These are phyloP conservation scores for Octopus bimaculoides DNA, from an alignment of 1,140 invertebrate genomes.

Conservation along the genomic window DNA sequence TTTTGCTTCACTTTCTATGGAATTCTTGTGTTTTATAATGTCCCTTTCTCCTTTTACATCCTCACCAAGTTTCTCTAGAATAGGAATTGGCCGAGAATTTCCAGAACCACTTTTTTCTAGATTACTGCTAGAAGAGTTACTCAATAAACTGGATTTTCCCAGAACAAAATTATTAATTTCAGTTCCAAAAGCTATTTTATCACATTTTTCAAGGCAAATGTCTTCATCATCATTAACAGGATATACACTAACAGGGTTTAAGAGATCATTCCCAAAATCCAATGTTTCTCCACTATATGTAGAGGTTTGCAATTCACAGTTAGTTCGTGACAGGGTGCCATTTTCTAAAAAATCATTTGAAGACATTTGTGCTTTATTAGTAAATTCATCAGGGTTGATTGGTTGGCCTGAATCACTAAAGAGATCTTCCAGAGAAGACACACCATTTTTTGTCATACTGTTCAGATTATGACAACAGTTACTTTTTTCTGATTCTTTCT, in stretches of 20 bases:
- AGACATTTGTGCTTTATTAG: constrained; percentile 18
- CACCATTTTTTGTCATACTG: constrained; percentile 48
- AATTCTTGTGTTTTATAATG: neutral
- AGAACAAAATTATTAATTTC: constrained; percentile 9
- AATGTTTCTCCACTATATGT: constrained; percentile 22
- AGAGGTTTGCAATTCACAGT: constrained; percentile 27
- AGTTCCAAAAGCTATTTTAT: constrained; percentile 21
- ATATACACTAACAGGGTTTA: constrained; percentile 24
- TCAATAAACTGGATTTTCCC: neutral
- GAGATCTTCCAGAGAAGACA: constrained; percentile 49
- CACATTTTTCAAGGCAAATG: constrained; percentile 21
- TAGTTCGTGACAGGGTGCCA: constrained; percentile 15
- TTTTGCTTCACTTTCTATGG: constrained; percentile 3
- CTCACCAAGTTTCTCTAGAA: neutral
- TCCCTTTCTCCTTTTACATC: neutral
- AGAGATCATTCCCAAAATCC: constrained; percentile 22
- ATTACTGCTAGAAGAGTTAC: constrained; percentile 8
- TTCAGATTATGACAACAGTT: constrained; percentile 22
- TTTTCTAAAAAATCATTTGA: constrained; percentile 13
- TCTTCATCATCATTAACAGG: constrained; percentile 15
- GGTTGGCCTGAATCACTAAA: constrained; percentile 41
- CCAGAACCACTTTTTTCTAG: neutral
- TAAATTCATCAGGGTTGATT: constrained; percentile 28
- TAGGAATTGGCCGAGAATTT: neutral
- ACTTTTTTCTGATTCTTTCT: constrained; percentile 16